Evolutionary conservation across 2,888 invertebrate species (phyloP), one percentile per base, ranked within the genome.

Genomic region (Drosophila paramelanica): DNA sequence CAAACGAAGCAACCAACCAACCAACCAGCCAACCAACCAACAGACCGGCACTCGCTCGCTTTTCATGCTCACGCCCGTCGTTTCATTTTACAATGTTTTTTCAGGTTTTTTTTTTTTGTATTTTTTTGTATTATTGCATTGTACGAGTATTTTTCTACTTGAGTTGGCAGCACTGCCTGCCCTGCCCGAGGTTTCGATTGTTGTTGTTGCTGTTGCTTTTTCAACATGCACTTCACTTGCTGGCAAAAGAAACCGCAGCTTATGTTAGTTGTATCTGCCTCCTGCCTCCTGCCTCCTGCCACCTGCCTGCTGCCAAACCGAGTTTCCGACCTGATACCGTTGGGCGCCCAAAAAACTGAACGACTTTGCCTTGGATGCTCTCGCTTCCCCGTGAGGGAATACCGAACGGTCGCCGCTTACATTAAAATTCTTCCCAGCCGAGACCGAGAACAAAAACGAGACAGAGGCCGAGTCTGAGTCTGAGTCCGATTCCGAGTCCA

Each of bases 101-200:
- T 60, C 25, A 31, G 17, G 42, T 46, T 31, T 58, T 23, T 59
- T 43, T 43, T 49, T 1, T 17, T 39, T 23, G n/a, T 61, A 51
- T 58, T 52, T 51, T 43, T 17, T 58, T 64, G 73, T 75, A 73
- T 80, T 79, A 81, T 89, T 86, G 85, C 87, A 84, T 87, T 86
- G 85, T 76, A 81, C 70, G 79, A 85, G 82, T 76, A 81, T 89
- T 87, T 89, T 86, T 87, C 89, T 87, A 87, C 89, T 85, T 88
- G 86, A 87, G 80, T 87, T 87, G 88, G 86, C 88, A 89, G 76
- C 77, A 57, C 67, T 70, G 75, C 73, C 73, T 46, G 47, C 50
- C 59, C 56, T 39, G 70, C 58, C 73, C 43, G 50, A 62, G 79
- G 69, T 73, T 64, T 68, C 77, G 51, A 64, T 70, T 78, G 81